These are phyloP conservation scores for Chironomus tepperi DNA, from an alignment of 1,140 invertebrate species.

Conservation along the genomic window DNA sequence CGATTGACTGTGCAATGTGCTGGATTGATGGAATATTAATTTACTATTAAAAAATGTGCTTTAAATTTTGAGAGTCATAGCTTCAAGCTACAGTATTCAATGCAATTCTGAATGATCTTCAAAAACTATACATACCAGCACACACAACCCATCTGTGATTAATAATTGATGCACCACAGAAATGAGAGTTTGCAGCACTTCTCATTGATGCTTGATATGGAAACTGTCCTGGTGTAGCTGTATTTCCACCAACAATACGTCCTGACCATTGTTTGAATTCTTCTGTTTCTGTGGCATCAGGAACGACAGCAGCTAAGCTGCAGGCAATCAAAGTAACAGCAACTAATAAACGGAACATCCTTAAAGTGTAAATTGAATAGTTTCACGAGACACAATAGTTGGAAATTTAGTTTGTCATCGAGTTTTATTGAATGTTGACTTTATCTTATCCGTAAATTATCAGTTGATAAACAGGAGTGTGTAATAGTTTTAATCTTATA, in stretches of 20 bases:
- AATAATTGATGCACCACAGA: constrained; percentile 43
- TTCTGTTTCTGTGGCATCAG: background rate
- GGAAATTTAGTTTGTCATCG: no score
- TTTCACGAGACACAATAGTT: no score
- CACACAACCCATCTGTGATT: constrained; percentile 32
- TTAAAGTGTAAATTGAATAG: no score
- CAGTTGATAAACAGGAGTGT: no score
- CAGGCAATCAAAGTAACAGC: no score
- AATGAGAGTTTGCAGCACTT: constrained; percentile 37
- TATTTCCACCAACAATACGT: constrained; percentile 10
- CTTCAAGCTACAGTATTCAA: no score
- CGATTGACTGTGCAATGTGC: constrained; percentile 41
- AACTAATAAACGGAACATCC: no score
- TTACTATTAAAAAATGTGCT: background rate
- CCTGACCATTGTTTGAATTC: background rate
- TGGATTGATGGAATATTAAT: constrained; percentile 32
- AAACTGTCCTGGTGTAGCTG: background rate
- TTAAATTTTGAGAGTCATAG: no score
- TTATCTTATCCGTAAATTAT: no score
- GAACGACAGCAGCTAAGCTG: background rate
- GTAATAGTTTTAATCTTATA: no score
- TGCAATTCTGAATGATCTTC: background rate
- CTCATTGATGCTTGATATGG: constrained; percentile 21
- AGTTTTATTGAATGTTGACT: no score
- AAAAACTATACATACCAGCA: background rate